A percentile compares a stretch with the other conserved stretches of the same genome.
These are phyloP conservation scores for Apotomis capreana DNA, from an alignment of 2,888 invertebrate species.

Conservation along the genomic window DNA sequence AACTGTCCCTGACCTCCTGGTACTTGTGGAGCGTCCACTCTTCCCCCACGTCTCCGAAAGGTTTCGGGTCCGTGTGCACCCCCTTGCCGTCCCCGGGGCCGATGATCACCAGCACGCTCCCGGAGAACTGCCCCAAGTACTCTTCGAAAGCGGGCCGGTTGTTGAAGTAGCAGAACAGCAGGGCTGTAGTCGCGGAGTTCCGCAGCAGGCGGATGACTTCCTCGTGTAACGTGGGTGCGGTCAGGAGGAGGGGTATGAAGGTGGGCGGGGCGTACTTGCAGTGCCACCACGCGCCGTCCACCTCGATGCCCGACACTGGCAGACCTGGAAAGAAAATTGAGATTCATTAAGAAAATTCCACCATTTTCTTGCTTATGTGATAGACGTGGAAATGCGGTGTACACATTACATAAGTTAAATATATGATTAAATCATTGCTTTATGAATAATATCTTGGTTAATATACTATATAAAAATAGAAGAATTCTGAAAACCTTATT, in stretches of 20 bases:
- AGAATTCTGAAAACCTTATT: no score
- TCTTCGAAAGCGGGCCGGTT: conserved; percentile 86
- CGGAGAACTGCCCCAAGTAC: conserved; percentile 85
- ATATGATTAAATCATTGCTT: no score
- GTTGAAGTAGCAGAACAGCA: conserved; percentile 93
- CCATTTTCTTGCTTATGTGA: no score
- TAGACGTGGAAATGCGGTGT: no score
- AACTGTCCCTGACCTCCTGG: conserved; percentile 84
- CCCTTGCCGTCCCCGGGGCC: conserved; percentile 86
- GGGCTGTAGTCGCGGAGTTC: conserved; percentile 74
- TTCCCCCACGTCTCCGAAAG: conserved; percentile 83
- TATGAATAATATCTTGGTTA: no score
- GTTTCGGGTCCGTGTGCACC: conserved; percentile 88
- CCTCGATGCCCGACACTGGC: conserved; percentile 87
- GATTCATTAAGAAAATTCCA: no score
- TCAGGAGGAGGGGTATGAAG: conserved; percentile 86
- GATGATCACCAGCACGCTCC: conserved; percentile 88
- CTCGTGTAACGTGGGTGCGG: conserved; percentile 66
- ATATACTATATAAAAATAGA: no score
- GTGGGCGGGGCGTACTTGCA: conserved; percentile 88
- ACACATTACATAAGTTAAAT: no score
- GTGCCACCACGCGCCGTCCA: conserved; percentile 92
- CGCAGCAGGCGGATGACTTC: conserved; percentile 69
- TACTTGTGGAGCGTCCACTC: conserved; percentile 83
- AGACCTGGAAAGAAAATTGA: conserved; percentile 72